Evolutionary conservation across 2,797 vertebrate genomes (phyloP).

Genomic region (Perdix hodgsoniae): DNA sequence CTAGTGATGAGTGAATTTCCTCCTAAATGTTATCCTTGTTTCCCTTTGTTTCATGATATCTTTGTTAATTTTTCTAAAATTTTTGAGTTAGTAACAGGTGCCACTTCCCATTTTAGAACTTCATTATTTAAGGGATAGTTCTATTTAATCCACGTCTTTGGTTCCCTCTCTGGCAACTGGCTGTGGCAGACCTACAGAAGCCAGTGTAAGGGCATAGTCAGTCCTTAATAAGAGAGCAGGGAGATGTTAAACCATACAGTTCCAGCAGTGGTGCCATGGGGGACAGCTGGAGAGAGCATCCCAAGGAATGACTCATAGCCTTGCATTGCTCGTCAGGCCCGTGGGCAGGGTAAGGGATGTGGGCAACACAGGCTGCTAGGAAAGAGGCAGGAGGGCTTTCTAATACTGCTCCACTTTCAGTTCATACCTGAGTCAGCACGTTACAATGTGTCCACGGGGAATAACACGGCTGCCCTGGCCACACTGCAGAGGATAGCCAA

Average conservation of each 20-base stretch:
- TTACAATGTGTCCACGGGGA: slow-evolving; percentile 89
- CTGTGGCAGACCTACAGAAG: fast-evolving
- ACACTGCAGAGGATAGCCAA: slow-evolving; percentile 86
- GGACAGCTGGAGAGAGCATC: neutral
- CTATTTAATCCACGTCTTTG: neutral
- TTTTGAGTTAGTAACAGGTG: neutral
- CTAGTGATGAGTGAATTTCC: neutral
- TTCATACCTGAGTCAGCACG: slow-evolving; percentile 93
- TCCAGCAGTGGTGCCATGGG: neutral
- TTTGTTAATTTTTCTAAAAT: neutral
- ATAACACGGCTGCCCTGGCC: slow-evolving; percentile 78
- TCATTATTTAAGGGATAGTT: neutral
- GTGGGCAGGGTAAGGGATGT: fast-evolving
- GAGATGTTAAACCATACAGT: neutral
- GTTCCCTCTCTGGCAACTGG: neutral
- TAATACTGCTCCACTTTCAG: slow-evolving; percentile 64
- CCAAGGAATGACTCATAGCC: neutral
- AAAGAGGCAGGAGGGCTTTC: neutral
- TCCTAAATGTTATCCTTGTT: neutral
- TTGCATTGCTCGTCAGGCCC: neutral
- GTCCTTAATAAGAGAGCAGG: neutral
- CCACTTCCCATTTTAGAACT: neutral
- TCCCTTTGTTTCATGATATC: neutral
- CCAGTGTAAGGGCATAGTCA: neutral
- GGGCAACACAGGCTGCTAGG: neutral